Evolutionary conservation across 2,888 invertebrate species (phyloP).

Genomic region (Harpalus rubripes): DNA sequence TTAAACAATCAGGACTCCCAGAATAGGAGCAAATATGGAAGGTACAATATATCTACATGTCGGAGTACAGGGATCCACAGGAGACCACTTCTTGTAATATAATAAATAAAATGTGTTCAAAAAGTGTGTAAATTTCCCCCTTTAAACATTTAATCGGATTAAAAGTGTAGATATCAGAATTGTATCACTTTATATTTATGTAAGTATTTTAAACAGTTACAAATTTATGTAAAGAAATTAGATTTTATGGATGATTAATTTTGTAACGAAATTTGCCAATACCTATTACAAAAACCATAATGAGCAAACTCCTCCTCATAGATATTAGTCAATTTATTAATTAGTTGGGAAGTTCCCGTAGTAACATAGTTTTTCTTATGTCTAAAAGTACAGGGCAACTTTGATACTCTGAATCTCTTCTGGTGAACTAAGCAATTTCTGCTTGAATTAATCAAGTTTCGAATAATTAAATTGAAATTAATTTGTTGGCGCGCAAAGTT

Average conservation of each 20-base stretch:
- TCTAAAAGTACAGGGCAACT: conserved; percentile 23
- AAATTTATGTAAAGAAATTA: not conserved
- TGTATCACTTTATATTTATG: no score
- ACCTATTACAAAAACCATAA: not conserved
- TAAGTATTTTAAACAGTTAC: no score
- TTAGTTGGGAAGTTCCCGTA: conserved; percentile 12
- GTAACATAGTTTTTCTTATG: conserved; percentile 23
- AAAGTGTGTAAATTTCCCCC: no score
- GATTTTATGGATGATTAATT: not conserved
- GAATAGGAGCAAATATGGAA: no score
- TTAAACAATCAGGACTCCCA: no score
- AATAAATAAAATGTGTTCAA: no score
- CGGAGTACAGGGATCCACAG: no score
- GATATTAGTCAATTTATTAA: conserved; percentile 28
- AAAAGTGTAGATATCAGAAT: no score
- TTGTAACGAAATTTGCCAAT: not conserved
- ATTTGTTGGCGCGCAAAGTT: conserved; percentile 41
- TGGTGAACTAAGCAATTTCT: conserved; percentile 35
- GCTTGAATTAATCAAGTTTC: conserved; percentile 48
- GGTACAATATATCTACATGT: no score
- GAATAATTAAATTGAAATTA: conserved; percentile 46
- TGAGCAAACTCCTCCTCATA: not conserved
- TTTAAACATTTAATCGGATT: no score
- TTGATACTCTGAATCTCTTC: conserved; percentile 31
- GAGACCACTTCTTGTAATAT: no score